A percentile compares a stretch with the other conserved stretches of the same genome.
Conservation (phyloP, 1,140 invertebrate genomes). For the Trachymyrmex cornetzi region DNA sequence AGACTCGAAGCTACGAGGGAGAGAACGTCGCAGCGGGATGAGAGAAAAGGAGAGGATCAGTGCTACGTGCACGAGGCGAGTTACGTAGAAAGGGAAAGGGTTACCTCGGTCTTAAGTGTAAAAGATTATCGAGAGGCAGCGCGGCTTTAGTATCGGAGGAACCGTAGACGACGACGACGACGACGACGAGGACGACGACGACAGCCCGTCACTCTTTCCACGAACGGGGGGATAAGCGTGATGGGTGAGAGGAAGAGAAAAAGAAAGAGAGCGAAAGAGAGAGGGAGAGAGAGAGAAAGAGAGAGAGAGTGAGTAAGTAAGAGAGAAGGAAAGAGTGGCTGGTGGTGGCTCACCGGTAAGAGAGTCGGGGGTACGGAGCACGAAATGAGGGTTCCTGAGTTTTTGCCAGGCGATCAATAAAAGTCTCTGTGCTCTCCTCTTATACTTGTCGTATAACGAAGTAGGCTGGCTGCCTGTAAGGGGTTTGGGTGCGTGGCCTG, state of each 20-base stretch:
- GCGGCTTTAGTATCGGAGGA: conserved; percentile 68
- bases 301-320: conserved; percentile 36
- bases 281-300: neutral
- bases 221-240: conserved; percentile 67
- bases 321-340: conserved; percentile 70
- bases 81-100: conserved; percentile 79
- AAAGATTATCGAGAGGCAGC: conserved; percentile 82
- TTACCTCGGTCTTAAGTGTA: conserved; percentile 81
- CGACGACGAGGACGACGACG: conserved; percentile 65
- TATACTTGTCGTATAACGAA: conserved; percentile 86
- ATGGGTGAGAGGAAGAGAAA: conserved; percentile 62
- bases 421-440: conserved; percentile 86
- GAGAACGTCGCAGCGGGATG: conserved; percentile 6
- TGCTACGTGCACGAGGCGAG: conserved; percentile 31
- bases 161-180: conserved; percentile 35
- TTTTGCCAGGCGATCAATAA: conserved; percentile 87
- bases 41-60: conserved; percentile 1
- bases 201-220: conserved; percentile 75
- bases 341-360: conserved; percentile 72
- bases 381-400: conserved; percentile 86
- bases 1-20: conserved; percentile 43
- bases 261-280: conserved; percentile 28
- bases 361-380: conserved; percentile 82
- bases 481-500: conserved; percentile 84
- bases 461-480: conserved; percentile 83